Conservation (phyloP, 2,797 vertebrate species). For the Anguilla obscura region DNA sequence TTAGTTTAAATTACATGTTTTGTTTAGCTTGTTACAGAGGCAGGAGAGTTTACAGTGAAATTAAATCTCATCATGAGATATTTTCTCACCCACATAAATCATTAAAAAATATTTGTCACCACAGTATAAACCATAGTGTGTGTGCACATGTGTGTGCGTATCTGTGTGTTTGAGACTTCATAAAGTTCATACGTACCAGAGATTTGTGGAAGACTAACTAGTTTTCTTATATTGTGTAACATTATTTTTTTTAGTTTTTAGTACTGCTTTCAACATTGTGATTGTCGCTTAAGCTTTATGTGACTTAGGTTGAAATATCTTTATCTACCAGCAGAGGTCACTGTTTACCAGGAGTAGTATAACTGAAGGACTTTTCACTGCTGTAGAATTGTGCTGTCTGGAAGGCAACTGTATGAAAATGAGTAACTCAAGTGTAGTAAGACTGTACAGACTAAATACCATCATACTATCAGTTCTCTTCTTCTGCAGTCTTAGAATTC, state of each 20-base stretch:
- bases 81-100: too few relatives aligned
- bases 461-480: not conserved
- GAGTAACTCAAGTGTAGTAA: not conserved
- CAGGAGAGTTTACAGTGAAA: too few relatives aligned
- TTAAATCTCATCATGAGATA: too few relatives aligned
- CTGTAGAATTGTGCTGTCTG: not conserved
- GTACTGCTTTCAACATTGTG: not conserved
- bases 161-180: too few relatives aligned
- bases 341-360: not conserved
- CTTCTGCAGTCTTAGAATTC: not conserved
- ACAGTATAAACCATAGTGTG: too few relatives aligned
- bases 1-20: too few relatives aligned
- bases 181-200: too few relatives aligned
- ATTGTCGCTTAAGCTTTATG: not conserved
- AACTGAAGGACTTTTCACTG: not conserved
- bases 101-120: too few relatives aligned
- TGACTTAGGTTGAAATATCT: not conserved
- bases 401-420: not conserved
- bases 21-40: too few relatives aligned
- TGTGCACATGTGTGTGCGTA: too few relatives aligned
- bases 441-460: not conserved
- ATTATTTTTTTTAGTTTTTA: not conserved
- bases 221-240: too few relatives aligned
- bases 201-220: too few relatives aligned
- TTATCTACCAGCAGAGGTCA: constrained; percentile 14